Base-by-base conservation (phyloP, 2,113 vertebrate genomes). In the Ellobius talpinus region DNA sequence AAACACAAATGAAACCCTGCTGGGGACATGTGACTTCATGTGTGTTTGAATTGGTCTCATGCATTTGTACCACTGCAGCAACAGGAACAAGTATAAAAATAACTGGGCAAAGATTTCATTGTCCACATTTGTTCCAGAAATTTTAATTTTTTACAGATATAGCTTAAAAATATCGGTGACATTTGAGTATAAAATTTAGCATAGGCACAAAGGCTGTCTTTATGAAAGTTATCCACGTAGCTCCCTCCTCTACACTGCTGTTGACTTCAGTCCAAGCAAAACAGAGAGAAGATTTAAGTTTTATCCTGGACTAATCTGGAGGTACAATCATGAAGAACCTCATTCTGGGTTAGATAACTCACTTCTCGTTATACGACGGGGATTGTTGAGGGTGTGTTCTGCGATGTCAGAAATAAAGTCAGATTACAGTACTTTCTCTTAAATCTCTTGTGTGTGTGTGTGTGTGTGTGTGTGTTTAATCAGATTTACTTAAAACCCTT, bases 81-180 rank as follows among this genome's bases (percentile, higher is more conserved):
- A 95, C 45, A 66, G n/a, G n/a, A 89, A 87, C 93, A 96, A 91
- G 36, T 52, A 16, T 74, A 50, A 93, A 79, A 58, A 2, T n/a
- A 85, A 45, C 78, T 89, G 91, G 70, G 98, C 95, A 98, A 97
- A 77, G 95, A 97, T 97, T 97, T 93, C 96, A 97, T 97, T 97
- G 90, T 95, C 70, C 74, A 66, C 1, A 11, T 93, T 95, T 96
- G 52, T 82, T 63, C 21, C 89, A 92, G 87, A 88, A 52, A 94
- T 85, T 88, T 89, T 95, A 93, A 87, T 74, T 72, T 88, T 96
- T 78, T 52, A 88, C 33, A 90, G 88, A 33, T 82, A 84, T 61
- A 97, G 89, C 94, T 97, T 96, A 73, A 97, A 98, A 97, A 95
- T 97, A 96, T 70, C 84, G 4, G 3, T 70, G 96, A 91, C 92